Evolutionary conservation across 2,888 invertebrate genomes (phyloP), one percentile per base, ranked within the genome.

Genomic region (Lycophotia porphyrea): DNA sequence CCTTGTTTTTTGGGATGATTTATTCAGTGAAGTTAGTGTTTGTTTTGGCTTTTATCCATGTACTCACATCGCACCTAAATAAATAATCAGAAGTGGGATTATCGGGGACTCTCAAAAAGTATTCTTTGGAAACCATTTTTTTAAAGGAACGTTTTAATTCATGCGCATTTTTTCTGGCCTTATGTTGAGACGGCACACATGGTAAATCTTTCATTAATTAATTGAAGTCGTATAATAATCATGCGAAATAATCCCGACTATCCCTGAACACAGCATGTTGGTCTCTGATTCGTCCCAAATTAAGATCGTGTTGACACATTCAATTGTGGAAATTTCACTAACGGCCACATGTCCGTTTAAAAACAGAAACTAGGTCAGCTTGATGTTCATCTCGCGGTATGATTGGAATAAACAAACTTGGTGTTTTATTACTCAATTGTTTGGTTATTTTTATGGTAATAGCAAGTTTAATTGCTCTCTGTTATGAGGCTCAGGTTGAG

Each of bases 321-420:
- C 85, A 89, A 89, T 88, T 87, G 88, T 83, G 70, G 72, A 64
- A 84, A 82, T 79, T 85, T 81, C 78, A 80, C 76, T 78, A 80
- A 78, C 74, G 21, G 64, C 82, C 82, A 71, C 60, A 78, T 71
- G 84, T 68, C 60, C 72, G 85, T 68, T 70, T 75, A 73, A 72
- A 75, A 65, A 44, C 72, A 72, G 67, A 67, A 86, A 77, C 47
- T 86, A 66, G 86, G 86, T 86, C 86, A 78, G 21, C 47, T 52
- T 49, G 82, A 71, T 79, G 70, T 71, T 75, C 58, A 76, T 69
- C 49, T 76, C 73, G 68, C 58, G 42, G 61, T 71, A 63, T 82
- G 49, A 63, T 69, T 73, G 61, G n/a, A 80, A 84, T 83, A 80
- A 74, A 80, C 65, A 66, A 65, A 76, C 63, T 76, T 55, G n/a